A percentile compares a stretch with the other conserved stretches of the same genome.
phyloP scores from a whole-genome alignment of 2,888 invertebrate genomes.

The Nezara viridula region DNA sequence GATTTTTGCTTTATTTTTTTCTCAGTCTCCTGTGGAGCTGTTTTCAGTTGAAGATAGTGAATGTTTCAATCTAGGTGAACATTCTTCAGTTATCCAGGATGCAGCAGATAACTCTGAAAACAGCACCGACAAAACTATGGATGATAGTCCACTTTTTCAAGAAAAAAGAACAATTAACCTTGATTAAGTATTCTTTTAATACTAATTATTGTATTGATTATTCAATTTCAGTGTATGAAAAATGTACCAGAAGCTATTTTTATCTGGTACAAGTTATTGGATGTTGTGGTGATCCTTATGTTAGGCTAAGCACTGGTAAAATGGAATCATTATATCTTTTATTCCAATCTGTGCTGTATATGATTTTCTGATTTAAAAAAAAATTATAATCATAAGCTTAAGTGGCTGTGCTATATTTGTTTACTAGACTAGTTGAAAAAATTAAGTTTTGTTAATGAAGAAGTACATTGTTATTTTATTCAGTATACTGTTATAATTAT shows the following conservation, averaged over 20 bases:
- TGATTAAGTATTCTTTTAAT: slow-evolving; percentile 3
- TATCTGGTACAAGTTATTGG: neutral
- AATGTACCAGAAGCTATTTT: neutral
- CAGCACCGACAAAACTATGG: slow-evolving; percentile 54
- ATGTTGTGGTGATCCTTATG: slow-evolving; percentile 1
- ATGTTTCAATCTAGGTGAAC: slow-evolving; percentile 62
- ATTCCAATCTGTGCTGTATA: neutral
- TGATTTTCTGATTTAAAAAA: neutral
- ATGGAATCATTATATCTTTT: neutral
- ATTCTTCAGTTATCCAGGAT: slow-evolving; percentile 55
- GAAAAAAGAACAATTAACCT: slow-evolving; percentile 16
- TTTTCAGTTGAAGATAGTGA: slow-evolving; percentile 65
- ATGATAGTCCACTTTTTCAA: slow-evolving; percentile 49
- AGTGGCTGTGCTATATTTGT: slow-evolving; percentile 31
- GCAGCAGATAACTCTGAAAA: slow-evolving; percentile 33
- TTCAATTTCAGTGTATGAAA: neutral
- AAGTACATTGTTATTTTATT: neutral
- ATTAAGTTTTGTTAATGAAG: neutral
- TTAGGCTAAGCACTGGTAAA: slow-evolving; percentile 8
- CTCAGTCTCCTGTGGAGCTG: slow-evolving; percentile 63
- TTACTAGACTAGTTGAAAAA: neutral
- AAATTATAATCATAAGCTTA: neutral
- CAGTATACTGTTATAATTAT: neutral
- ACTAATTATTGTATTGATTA: neutral
- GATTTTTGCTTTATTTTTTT: slow-evolving; percentile 44